Base-by-base conservation (phyloP, 2,888 invertebrate genomes). In the Acleris cristana region DNA sequence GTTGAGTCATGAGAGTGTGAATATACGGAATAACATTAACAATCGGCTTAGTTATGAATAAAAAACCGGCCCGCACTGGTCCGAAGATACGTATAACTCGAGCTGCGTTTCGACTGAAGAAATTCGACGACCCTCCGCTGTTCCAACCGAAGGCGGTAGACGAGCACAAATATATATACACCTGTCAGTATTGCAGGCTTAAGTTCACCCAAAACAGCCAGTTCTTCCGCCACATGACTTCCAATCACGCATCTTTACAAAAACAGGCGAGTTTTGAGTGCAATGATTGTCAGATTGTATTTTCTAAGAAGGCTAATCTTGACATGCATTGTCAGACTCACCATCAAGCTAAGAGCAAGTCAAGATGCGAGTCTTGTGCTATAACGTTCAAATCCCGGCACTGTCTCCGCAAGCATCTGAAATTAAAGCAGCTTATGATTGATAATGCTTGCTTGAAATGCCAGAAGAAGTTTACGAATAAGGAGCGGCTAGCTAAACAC, bases 201-300 rank as follows among this genome's bases (percentile, higher is more conserved):
- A 92, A 90, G 71, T 92, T 92, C 69, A 84, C 91, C 0, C 90
- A 90, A 49, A 92, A 92, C 76, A 90, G 87, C 62, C 89, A 90
- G 7, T 92, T 85, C 72, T 92, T 91, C 63, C 89, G 90, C 71
- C 92, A 92, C 75, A 91, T 92, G 91, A 86, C 86, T 67, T 82
- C 91, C 0, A 92, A 91, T 64, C 92, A 92, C 73, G 85, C 89
- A 68, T 30, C 78, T 0, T 89, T 91, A 73, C 90, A 91, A 68
- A 80, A 83, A 49, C 74, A 86, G 44, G 90, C 88, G 0, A 89
- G 86, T 0, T 92, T 79, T 64, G 83, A 90, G 58, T 92, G 92
- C 65, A 85, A 92, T 64, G 88, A 91, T 1, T 92, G 92, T 69
- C 87, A 89, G 54, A 81, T 90, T 1, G 84, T 90, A 2, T 92